Conservation (phyloP, 2,113 vertebrate species). For the Paraplagusia blochii region DNA sequence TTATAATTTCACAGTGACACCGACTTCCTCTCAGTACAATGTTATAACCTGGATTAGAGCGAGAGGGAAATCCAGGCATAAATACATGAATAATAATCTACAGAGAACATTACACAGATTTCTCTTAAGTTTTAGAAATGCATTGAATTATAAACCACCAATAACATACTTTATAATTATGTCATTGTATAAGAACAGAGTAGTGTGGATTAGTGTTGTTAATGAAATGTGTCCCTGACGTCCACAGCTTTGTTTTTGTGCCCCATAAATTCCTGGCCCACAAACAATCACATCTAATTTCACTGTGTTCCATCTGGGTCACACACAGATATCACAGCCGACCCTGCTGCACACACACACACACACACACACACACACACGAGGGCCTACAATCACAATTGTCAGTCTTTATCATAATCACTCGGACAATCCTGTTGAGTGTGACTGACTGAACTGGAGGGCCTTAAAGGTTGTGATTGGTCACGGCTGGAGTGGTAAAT, state of each 20-base stretch:
- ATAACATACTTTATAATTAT: too few species aligned
- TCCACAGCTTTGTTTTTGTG: conserved; percentile 30
- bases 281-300: conserved; percentile 39
- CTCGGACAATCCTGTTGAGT: conserved; percentile 67
- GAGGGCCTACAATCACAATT: conserved; percentile 25
- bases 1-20: too few species aligned
- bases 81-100: too few species aligned
- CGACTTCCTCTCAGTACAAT: too few species aligned
- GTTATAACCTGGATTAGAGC: too few species aligned
- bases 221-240: conserved; percentile 30
- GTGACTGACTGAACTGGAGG: conserved; percentile 53
- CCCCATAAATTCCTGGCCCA: conserved; percentile 30
- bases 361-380: conserved; percentile 17
- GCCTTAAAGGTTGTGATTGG: conserved; percentile 67
- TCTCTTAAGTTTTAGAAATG: too few species aligned
- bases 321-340: conserved; percentile 35
- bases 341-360: conserved; percentile 5
- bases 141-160: too few species aligned
- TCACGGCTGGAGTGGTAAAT: conserved; percentile 61
- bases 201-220: background rate
- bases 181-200: too few species aligned
- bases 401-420: conserved; percentile 55
- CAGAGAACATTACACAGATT: too few species aligned
- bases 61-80: too few species aligned
- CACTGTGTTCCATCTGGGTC: conserved; percentile 52